phyloP scores from a whole-genome alignment of 2,797 vertebrate species.

The Galagoides demidoff region DNA sequence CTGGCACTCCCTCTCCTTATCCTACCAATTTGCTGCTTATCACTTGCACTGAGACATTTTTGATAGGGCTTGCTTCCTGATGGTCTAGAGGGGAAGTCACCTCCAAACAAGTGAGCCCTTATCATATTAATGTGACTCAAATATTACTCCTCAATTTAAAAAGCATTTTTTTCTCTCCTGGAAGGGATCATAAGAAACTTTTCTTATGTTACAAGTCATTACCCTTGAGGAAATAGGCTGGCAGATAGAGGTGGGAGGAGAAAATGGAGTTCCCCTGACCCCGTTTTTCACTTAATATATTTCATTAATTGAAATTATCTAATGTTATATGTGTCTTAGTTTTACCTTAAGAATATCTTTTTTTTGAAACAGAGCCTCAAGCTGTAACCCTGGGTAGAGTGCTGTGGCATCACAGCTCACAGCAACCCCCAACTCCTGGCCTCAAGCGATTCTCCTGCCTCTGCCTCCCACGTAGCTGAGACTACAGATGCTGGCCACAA shows the following conservation, averaged over 20 bases:
- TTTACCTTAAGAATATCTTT: background rate
- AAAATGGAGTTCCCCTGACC: background rate
- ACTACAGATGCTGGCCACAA: no score
- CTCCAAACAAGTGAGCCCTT: background rate
- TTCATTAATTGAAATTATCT: background rate
- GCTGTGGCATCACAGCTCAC: no score
- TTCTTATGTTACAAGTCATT: background rate
- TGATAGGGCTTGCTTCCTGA: background rate
- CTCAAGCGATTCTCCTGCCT: no score
- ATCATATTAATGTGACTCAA: background rate
- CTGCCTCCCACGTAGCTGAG: no score
- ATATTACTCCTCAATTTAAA: background rate
- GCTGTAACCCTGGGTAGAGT: no score
- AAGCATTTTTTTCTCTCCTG: background rate
- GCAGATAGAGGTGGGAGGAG: background rate
- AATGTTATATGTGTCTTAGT: background rate
- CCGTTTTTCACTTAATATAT: background rate
- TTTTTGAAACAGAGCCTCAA: no score
- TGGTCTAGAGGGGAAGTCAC: background rate
- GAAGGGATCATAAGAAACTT: background rate
- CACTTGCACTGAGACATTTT: background rate
- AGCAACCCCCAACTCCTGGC: no score
- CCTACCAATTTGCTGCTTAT: background rate
- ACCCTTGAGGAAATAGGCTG: background rate
- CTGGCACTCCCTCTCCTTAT: background rate